Evolutionary conservation across 2,113 vertebrate species (phyloP).

Genomic region (Malurus elegans): DNA sequence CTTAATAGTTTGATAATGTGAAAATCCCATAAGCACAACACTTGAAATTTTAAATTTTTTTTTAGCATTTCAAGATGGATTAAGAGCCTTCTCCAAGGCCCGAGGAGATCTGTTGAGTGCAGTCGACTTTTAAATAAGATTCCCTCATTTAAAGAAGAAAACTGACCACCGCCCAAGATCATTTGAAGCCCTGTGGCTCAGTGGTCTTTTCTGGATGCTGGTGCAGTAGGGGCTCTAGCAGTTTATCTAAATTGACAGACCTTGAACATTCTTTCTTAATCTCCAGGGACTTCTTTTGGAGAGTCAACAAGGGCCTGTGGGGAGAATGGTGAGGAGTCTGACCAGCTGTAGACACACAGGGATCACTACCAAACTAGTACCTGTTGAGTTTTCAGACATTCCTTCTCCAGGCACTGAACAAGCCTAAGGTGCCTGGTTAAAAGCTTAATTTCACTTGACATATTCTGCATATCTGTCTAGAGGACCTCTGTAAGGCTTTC

Average conservation of each 20-base stretch:
- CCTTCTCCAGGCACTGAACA: background rate
- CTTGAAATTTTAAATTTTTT: background rate
- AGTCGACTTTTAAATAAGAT: background rate
- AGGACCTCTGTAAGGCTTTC: background rate
- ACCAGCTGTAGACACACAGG: background rate
- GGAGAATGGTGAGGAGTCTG: background rate
- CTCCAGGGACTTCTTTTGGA: background rate
- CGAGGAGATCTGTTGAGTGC: background rate
- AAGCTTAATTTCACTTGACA: background rate
- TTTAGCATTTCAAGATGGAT: background rate
- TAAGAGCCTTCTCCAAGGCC: background rate
- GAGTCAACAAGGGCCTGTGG: accelerated
- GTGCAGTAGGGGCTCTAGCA: accelerated
- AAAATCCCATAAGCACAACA: background rate
- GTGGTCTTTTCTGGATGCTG: background rate
- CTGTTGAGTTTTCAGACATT: background rate
- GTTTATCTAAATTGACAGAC: background rate
- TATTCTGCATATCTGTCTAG: background rate
- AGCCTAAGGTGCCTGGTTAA: background rate
- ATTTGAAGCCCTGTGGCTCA: background rate
- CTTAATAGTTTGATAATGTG: conserved; percentile 24
- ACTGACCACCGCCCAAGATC: background rate
- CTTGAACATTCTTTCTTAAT: background rate
- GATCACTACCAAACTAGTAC: accelerated
- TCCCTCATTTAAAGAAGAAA: background rate